Evolutionary conservation across 2,888 invertebrate species (phyloP), one percentile per base, ranked within the genome.

Genomic region (Cephus pulcher): DNA sequence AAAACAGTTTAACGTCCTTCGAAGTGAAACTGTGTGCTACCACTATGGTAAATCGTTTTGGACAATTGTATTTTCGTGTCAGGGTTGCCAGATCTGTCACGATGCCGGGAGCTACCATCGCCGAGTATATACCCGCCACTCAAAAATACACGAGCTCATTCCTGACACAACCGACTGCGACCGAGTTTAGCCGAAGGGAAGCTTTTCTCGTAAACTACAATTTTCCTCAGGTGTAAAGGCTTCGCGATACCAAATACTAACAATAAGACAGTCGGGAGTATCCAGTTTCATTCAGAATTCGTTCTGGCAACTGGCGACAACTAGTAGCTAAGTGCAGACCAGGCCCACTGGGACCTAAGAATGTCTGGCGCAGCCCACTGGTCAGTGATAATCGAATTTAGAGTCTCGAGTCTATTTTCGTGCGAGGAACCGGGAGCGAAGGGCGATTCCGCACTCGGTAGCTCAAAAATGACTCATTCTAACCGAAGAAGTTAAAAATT

Each of bases 11-110:
- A 78, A 71, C 78, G 35, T 73, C 70, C 78, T 76, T 86, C 85
- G 88, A 86, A 86, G 86, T 81, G 80, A 80, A 79, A 78, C 80
- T 82, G 78, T 82, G 84, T 56, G 82, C 86, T 84, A 83, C 78
- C 85, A 79, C 85, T 88, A 87, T 89, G 88, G 85, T 88, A 88
- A 89, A 89, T 87, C 87, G 88, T 85, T 89, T 89, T 86, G 84
- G 80, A 82, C 80, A 84, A 82, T 85, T 84, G 83, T 84, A 84
- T 89, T 89, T 87, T 85, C 83, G 82, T 86, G 84, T 87, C 88
- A 85, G 86, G 85, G 85, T 86, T 87, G 88, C 86, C 87, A 87
- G 85, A 87, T 86, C 84, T 80, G 80, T 78, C 4, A 34, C 56
- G 56, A 56, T 9, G 23, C 56, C 56, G 56, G 56, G 56, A 56